A percentile compares a stretch with the other conserved stretches of the same genome.
Conservation (phyloP, 2,113 vertebrate species). For the Paraplagusia blochii region DNA sequence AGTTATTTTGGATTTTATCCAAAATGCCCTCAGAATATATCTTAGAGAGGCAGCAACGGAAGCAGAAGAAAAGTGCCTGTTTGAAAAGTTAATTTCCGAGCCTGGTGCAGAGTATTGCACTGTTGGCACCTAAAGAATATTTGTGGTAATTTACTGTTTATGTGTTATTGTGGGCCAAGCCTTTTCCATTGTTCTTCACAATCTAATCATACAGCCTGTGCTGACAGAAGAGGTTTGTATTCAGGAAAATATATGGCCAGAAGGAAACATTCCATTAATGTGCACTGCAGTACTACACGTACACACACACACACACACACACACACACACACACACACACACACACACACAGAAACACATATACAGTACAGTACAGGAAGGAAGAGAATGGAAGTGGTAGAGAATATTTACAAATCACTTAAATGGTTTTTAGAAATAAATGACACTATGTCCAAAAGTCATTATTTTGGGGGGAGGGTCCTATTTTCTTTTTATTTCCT, state of each 20-base stretch:
- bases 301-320: not conserved
- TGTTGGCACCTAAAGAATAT: conserved; percentile 13
- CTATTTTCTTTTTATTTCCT: conserved; percentile 1
- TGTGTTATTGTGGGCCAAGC: conserved; percentile 46
- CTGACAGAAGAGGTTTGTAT: conserved; percentile 29
- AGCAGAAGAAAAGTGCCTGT: too few relatives aligned
- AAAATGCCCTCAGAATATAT: too few relatives aligned
- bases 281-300: conserved; percentile 7
- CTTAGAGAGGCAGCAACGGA: too few relatives aligned
- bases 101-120: conserved; percentile 11
- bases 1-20: too few relatives aligned
- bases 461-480: too few relatives aligned
- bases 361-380: conserved; percentile 7
- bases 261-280: conserved; percentile 39
- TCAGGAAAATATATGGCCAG: conserved; percentile 39
- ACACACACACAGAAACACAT: not conserved
- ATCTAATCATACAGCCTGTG: conserved; percentile 40
- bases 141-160: conserved; percentile 43
- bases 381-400: too few relatives aligned
- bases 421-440: too few relatives aligned
- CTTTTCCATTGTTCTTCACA: conserved; percentile 51
- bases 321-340: conserved; percentile 6
- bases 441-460: too few relatives aligned
- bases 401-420: too few relatives aligned
- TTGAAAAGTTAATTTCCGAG: too few relatives aligned